Conservation (phyloP, 1,140 invertebrate genomes). For the Meloidogyne chitwoodi region DNA sequence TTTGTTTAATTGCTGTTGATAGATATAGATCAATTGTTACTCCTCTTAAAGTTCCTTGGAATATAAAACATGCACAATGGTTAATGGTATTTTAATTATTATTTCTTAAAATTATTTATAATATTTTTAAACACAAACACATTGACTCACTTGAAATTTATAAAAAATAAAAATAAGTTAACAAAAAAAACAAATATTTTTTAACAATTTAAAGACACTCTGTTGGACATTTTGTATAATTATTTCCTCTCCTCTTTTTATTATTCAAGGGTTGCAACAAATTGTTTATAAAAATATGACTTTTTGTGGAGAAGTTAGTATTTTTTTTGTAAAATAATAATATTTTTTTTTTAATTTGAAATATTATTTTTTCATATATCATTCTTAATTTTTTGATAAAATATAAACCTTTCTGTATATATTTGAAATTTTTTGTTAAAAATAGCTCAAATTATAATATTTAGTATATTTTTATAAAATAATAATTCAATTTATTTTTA, state of each 20-base stretch:
- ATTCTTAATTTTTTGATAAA: no score
- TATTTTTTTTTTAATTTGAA: slow-evolving; percentile 10
- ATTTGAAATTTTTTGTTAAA: no score
- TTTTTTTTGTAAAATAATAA: no score
- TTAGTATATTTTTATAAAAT: no score
- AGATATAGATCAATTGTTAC: slow-evolving; percentile 57
- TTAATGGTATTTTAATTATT: slow-evolving; percentile 29
- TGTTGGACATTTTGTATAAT: slow-evolving; percentile 48
- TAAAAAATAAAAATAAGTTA: background rate
- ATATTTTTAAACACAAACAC: background rate
- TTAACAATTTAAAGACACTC: slow-evolving; percentile 7
- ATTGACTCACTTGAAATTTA: background rate
- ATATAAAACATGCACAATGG: slow-evolving; percentile 47
- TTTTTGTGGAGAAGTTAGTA: slow-evolving; percentile 50
- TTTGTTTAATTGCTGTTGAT: slow-evolving; percentile 58
- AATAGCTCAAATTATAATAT: no score
- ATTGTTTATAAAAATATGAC: slow-evolving; percentile 52
- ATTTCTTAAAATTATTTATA: no score
- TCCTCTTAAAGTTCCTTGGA: slow-evolving; percentile 57
- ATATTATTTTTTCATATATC: no score
- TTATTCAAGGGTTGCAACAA: slow-evolving; percentile 47
- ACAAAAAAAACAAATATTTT: background rate
- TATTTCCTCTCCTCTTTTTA: slow-evolving; percentile 55
- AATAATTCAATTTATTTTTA: no score
- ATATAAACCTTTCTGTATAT: no score